A percentile compares a stretch with the other conserved stretches of the same genome.
Evolutionary conservation across 2,888 invertebrate species (phyloP).

Genomic region (Limnephilus rhombicus): DNA sequence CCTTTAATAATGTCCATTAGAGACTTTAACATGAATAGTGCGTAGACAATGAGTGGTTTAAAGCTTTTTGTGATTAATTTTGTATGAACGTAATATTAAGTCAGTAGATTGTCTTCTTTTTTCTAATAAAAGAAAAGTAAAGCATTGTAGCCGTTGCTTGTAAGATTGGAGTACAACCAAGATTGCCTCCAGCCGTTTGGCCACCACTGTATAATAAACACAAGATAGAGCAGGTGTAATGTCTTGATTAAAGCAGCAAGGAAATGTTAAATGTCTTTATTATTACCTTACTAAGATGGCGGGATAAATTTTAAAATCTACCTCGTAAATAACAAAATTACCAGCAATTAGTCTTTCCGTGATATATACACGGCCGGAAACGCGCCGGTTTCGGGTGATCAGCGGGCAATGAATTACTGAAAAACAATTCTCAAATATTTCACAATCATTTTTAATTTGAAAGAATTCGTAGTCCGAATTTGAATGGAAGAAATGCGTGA

Average conservation of each 20-base stretch:
- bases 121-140: too few relatives aligned
- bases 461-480: background rate
- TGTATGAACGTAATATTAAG: too few relatives aligned
- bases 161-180: too few relatives aligned
- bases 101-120: too few relatives aligned
- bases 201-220: background rate
- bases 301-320: slow-evolving; percentile 18
- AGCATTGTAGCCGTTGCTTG: too few relatives aligned
- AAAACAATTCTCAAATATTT: background rate
- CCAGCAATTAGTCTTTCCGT: slow-evolving; percentile 38
- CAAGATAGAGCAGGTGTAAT: slow-evolving; percentile 8
- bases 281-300: slow-evolving; percentile 40
- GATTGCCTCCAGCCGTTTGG: background rate
- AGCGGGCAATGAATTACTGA: background rate
- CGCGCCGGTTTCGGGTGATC: slow-evolving; percentile 9
- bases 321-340: slow-evolving; percentile 48
- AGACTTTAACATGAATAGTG: too few relatives aligned
- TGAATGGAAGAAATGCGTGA: background rate
- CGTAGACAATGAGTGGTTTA: too few relatives aligned
- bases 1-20: too few relatives aligned
- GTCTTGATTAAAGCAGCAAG: slow-evolving; percentile 11
- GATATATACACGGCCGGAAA: slow-evolving; percentile 24
- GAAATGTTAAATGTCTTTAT: slow-evolving; percentile 39
- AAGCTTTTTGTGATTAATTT: too few relatives aligned
- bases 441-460: background rate